Evolutionary conservation across 2,113 vertebrate genomes (phyloP).

Genomic region (Pelusios castaneus): DNA sequence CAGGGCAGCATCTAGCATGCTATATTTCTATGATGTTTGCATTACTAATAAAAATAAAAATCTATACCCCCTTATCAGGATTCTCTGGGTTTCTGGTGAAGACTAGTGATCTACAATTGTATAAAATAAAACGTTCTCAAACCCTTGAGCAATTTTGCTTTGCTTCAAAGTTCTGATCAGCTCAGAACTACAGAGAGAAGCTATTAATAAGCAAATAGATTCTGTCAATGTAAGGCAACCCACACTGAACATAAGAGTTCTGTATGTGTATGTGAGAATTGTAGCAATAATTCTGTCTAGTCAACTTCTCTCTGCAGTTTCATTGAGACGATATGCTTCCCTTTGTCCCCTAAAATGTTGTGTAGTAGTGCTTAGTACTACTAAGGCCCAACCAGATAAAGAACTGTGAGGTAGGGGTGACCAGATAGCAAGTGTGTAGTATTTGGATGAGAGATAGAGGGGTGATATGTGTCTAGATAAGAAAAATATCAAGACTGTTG

Average conservation of each 20-base stretch:
- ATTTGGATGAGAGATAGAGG: too few species aligned
- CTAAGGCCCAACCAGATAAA: neutral
- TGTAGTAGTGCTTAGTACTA: neutral
- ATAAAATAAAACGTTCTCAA: neutral
- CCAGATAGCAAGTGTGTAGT: too few species aligned
- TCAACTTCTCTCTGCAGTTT: neutral
- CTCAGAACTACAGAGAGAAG: rapidly evolving
- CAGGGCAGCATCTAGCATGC: neutral
- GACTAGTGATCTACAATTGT: neutral
- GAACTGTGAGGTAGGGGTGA: neutral
- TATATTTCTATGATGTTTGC: neutral
- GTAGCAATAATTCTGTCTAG: neutral
- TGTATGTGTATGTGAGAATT: neutral
- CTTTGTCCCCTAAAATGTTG: neutral
- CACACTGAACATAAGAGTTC: neutral
- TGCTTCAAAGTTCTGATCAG: neutral
- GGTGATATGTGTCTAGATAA: too few species aligned
- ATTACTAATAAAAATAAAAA: neutral
- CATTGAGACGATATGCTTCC: neutral
- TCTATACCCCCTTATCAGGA: neutral
- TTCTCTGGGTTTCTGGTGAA: neutral
- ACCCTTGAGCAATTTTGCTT: rapidly evolving
- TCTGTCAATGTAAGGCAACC: neutral
- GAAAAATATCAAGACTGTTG: too few species aligned
- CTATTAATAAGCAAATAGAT: neutral